Base-by-base conservation (phyloP, 2,888 invertebrate species). In the Troides aeacus region DNA sequence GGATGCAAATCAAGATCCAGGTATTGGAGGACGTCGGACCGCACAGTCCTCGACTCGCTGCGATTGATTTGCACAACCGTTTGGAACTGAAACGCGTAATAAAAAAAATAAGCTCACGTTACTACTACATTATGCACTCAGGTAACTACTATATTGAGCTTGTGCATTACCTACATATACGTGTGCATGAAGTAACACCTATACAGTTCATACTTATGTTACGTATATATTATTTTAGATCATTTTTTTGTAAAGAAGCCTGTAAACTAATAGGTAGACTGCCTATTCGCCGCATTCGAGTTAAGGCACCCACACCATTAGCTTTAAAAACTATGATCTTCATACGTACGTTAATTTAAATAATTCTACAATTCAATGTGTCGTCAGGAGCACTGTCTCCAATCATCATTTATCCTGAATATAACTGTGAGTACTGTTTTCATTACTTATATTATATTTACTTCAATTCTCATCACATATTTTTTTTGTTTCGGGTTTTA, bases 1-100 rank as follows among this genome's bases (percentile, higher is more conserved):
- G 94, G 92, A 75, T 96, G 95, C 23, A 96, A 93, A 87, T 97
- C 97, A 74, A 98, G 93, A 87, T 98, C 98, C 73, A 98, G 93
- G 89, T 98, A 98, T 81, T 98, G 97, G 23, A 92, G 74, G 0
- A 77, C 81, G 64, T 87, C 87, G 0, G 82, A 74, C 72, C 80
- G 85, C 15, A 76, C 70, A 39, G 39, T 7, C 39, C 39, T 39
- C 17, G 84, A 83, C 1, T 78, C 81, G 8, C 71, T 71, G 12
- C 71, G 74, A 12, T 71, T 73, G 4, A 78, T 68, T 58, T 76
- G 81, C 46, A 81, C 60, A 8, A 60, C 60, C 2, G 63, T 60
- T 18, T 66, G 63, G 17, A 68, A 56, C 67, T 67, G n/a, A 42
- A 53, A 68, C 24, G 57, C 23, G 21, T 57, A 24, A 17, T 18